phyloP scores from a whole-genome alignment of 2,888 invertebrate genomes.

The Xanthorhoe spadicearia region DNA sequence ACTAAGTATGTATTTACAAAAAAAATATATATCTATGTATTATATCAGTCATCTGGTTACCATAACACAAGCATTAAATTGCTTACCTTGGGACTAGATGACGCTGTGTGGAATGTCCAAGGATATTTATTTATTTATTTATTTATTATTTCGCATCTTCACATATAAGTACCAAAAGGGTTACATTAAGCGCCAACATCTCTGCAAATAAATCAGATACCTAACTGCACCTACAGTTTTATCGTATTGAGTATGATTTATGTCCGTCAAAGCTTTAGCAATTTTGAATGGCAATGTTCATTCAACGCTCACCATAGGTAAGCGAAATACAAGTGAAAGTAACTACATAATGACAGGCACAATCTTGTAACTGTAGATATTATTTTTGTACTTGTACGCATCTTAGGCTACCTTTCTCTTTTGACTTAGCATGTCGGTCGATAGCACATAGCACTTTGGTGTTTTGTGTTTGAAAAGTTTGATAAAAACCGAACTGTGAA shows the following conservation, averaged over 20 bases:
- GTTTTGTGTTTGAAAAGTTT: not conserved
- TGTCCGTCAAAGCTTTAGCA: not conserved
- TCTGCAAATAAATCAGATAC: not conserved
- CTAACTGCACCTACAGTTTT: not conserved
- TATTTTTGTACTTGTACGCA: slow-evolving; percentile 31
- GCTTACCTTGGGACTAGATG: no score
- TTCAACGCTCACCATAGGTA: not conserved
- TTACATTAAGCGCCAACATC: no score
- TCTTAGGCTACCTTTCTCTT: slow-evolving; percentile 38
- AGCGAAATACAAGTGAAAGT: slow-evolving; percentile 39
- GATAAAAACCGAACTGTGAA: not conserved
- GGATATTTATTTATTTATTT: no score
- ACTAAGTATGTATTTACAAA: no score
- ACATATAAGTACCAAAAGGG: no score
- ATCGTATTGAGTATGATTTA: not conserved
- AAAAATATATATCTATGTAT: no score
- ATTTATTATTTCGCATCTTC: no score
- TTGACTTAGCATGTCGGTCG: slow-evolving; percentile 16
- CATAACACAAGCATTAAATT: no score
- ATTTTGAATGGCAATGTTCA: not conserved
- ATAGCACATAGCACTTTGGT: not conserved
- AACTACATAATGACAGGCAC: slow-evolving; percentile 31
- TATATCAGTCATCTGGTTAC: no score
- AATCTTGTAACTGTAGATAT: slow-evolving; percentile 31
- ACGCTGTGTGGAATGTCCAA: no score